Percentiles rank a stretch among this genome's conserved stretches.
phyloP scores from a whole-genome alignment of 1,140 invertebrate genomes.

The Mycetomoellerius zeteki region DNA sequence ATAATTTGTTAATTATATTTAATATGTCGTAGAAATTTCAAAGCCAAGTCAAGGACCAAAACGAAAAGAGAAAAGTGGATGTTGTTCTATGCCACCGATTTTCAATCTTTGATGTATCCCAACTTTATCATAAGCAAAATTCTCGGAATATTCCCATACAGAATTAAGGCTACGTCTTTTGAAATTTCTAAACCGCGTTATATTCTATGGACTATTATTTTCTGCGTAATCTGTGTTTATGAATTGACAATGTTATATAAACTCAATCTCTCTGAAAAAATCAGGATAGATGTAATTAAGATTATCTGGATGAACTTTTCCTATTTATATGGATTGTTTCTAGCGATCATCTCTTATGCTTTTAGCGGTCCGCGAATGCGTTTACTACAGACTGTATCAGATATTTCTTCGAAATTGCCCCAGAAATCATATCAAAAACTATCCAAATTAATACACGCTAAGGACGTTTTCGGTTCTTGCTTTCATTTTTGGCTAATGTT shows the following conservation, averaged over 20 bases:
- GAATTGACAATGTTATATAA: not conserved
- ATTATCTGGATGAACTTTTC: not conserved
- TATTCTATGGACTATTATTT: not conserved
- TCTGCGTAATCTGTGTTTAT: not conserved
- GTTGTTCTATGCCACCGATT: not conserved
- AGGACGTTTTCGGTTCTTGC: not conserved
- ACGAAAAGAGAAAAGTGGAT: not conserved
- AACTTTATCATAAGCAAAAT: not conserved
- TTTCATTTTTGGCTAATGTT: not conserved
- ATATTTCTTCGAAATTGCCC: not conserved
- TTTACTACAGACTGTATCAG: not conserved
- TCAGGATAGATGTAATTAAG: rapidly evolving
- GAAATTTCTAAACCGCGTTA: not conserved
- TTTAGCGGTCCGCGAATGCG: not conserved
- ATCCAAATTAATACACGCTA: not conserved
- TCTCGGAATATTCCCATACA: slow-evolving; percentile 1
- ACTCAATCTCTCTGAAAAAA: not conserved
- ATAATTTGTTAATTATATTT: not conserved
- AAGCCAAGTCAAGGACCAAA: not conserved
- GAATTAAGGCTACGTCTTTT: not conserved
- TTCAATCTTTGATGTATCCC: slow-evolving; percentile 1
- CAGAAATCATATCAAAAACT: not conserved
- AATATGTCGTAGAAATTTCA: not conserved
- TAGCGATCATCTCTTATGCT: not conserved
- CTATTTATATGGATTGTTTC: not conserved